These are phyloP conservation scores for Dreissena rostriformis DNA, from an alignment of 1,140 invertebrate genomes.

Conservation along the genomic window DNA sequence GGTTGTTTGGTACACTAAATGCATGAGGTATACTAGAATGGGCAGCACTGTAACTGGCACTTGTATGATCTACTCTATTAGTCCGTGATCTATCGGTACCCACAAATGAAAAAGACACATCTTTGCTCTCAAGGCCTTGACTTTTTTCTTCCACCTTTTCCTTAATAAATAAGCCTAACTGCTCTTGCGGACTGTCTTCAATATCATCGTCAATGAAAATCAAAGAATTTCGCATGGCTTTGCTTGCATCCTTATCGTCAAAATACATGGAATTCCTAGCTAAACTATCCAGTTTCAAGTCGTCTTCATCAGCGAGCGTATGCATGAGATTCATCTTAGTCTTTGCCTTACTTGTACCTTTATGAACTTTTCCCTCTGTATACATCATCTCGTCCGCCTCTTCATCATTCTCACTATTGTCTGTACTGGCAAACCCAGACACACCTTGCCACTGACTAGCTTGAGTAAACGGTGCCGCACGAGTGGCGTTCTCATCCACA, in stretches of 20 bases:
- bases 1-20: conserved; percentile 72
- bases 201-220: conserved; percentile 73
- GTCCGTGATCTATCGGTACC: conserved; percentile 38
- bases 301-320: conserved; percentile 75
- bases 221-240: conserved; percentile 66
- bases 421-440: conserved; percentile 74
- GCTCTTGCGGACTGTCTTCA: conserved; percentile 61
- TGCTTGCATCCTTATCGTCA: conserved; percentile 68
- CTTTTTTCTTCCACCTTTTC: conserved; percentile 55
- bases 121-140: conserved; percentile 40
- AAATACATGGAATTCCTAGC: conserved; percentile 71
- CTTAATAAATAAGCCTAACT: conserved; percentile 38
- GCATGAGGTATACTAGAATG: conserved; percentile 53
- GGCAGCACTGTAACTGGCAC: conserved; percentile 3
- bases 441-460: conserved; percentile 78
- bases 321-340: conserved; percentile 64
- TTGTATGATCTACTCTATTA: conserved; percentile 15
- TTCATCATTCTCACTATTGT: conserved; percentile 73
- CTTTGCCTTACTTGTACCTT: conserved; percentile 56
- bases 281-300: conserved; percentile 72
- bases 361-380: conserved; percentile 61
- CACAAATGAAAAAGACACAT: conserved; percentile 34
- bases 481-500: conserved; percentile 78
- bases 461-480: conserved; percentile 79
- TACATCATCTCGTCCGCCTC: conserved; percentile 63